A percentile compares a stretch with the other conserved stretches of the same genome.
phyloP scores from a whole-genome alignment of 2,797 vertebrate species.

The Pitangus sulphuratus region DNA sequence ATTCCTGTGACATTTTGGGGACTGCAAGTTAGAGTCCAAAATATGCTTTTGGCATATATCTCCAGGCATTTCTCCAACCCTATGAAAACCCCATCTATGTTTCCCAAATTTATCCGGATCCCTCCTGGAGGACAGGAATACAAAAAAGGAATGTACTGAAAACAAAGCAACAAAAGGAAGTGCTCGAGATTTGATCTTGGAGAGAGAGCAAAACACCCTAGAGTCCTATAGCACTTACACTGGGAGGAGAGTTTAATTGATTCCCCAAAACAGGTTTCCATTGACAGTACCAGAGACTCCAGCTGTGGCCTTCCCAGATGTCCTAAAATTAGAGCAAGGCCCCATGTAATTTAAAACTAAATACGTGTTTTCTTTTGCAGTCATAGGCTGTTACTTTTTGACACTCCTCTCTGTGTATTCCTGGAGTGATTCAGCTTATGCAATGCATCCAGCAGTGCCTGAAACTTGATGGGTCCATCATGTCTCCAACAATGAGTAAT shows the following conservation, averaged over 20 bases:
- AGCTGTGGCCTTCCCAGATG: neutral
- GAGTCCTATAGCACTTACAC: neutral
- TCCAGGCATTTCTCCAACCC: neutral
- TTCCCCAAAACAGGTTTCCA: neutral
- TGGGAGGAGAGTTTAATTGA: neutral
- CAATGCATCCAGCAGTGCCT: neutral
- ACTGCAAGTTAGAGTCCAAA: neutral
- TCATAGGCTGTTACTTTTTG: neutral
- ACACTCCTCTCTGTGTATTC: neutral
- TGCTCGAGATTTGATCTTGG: neutral
- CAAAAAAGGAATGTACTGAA: neutral
- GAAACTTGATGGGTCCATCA: neutral
- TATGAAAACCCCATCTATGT: neutral
- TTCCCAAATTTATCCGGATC: neutral
- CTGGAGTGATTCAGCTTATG: neutral
- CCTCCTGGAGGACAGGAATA: neutral
- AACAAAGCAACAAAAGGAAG: neutral
- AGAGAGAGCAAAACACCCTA: neutral
- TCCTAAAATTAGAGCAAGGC: neutral
- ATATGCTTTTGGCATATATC: neutral
- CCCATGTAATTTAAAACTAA: neutral
- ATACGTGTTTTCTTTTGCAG: neutral
- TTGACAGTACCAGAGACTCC: neutral
- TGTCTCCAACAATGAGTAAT: neutral
- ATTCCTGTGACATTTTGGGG: neutral